phyloP scores from a whole-genome alignment of 2,797 vertebrate species.

The Lepus townsendii region DNA sequence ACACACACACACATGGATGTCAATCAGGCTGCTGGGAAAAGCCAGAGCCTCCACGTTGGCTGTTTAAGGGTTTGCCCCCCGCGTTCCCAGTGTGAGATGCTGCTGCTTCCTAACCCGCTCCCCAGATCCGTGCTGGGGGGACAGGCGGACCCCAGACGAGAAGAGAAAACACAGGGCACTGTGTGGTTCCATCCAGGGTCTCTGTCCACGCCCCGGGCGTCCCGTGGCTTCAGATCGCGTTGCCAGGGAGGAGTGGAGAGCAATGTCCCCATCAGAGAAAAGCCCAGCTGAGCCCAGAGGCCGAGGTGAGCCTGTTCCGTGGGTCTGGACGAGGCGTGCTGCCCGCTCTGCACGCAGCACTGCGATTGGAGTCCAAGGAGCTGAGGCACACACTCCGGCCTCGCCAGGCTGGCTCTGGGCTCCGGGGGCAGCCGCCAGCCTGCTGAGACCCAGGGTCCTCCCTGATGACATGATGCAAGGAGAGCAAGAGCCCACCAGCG shows the following conservation, averaged over 20 bases:
- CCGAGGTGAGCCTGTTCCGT: not conserved
- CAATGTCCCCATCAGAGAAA: not conserved
- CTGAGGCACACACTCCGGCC: not conserved
- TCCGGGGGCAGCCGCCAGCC: not conserved
- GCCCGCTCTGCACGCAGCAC: not conserved
- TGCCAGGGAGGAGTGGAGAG: not conserved
- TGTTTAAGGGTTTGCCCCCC: slow-evolving; percentile 38
- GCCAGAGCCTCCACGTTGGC: not conserved
- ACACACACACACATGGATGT: too few species aligned
- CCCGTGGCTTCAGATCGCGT: not conserved
- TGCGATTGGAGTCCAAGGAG: too few species aligned
- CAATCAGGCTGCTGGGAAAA: not conserved
- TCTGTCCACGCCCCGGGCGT: not conserved
- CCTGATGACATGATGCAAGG: not conserved
- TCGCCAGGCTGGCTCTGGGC: accelerated
- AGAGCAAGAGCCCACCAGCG: not conserved
- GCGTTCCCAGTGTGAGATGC: not conserved
- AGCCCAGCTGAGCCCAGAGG: not conserved
- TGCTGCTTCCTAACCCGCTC: not conserved
- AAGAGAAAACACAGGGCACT: not conserved
- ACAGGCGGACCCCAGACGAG: accelerated
- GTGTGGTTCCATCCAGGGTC: not conserved
- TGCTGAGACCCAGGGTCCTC: not conserved
- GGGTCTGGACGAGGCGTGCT: not conserved
- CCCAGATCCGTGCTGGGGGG: not conserved